Base-by-base conservation (phyloP, 2,113 vertebrate genomes). In the Narcine bancroftii region DNA sequence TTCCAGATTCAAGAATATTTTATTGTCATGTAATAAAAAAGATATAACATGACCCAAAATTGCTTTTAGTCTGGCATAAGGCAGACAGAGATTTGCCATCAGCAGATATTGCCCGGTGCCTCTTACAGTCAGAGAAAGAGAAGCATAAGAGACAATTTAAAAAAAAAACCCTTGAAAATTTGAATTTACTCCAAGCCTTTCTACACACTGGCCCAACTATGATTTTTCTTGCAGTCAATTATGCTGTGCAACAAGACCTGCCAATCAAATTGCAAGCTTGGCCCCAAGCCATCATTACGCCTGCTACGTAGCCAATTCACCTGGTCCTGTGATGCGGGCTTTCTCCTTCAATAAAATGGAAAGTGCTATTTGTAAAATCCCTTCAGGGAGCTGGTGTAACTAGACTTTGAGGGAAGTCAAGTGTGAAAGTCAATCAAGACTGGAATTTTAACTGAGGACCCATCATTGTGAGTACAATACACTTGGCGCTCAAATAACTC, bases 371-470 rank as follows among this genome's bases (percentile, higher is more conserved):
- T 60, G 29, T 6, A 60, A n/a, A 56, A n/a, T 60, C 29, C 81
- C 50, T 60, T 13, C 50, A 36, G 81, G 50, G 33, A 85, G 36
- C 33, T 85, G 81, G 33, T 85, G 50, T 3, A 85, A 60, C 53
- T 56, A 56, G 50, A 56, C 50, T 60, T 60, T 60, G 50, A 24
- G 50, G 6, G 26, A 60, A 85, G 81, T 85, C 50, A 60, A 85
- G 50, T 60, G 60, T 85, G 50, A 85, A 85, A 85, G 33, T n/a
- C 50, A 60, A 60, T 85, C 81, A 85, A 85, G 50, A 36, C 81
- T 85, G 81, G 81, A 85, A 60, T 60, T n/a, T 85, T 60, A 85
- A 85, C 81, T 19, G 50, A 36, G 53, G 19, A 6, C 17, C 56
- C 6, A 10, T 85, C 33, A 85, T 85, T 56, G 26, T n/a, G n/a